These are phyloP conservation scores for Nysson spinosus DNA, from an alignment of 2,888 invertebrate genomes.

Conservation along the genomic window DNA sequence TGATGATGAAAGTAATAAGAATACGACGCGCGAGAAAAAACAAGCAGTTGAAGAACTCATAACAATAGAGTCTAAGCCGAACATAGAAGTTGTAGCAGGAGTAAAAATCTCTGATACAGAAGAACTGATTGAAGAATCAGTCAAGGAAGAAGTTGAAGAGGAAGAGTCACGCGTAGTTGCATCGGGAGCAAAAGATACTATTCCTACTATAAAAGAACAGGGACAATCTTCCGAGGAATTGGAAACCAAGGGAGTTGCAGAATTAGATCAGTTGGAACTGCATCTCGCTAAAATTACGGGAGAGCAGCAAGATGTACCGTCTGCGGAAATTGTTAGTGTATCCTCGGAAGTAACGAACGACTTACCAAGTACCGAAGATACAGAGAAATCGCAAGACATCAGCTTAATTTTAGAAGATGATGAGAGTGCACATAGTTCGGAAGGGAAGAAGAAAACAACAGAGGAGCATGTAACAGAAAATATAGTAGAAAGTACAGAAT, in stretches of 20 bases:
- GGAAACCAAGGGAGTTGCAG: conserved; percentile 45
- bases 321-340: conserved; percentile 57
- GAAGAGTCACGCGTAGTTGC: conserved; percentile 45
- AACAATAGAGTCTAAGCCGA: conserved; percentile 55
- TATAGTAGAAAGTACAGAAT: conserved; percentile 55
- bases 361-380: conserved; percentile 61
- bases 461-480: conserved; percentile 56
- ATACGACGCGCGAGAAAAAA: conserved; percentile 33
- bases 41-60: conserved; percentile 37
- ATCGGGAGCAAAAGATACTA: conserved; percentile 28
- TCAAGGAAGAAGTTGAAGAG: conserved; percentile 61
- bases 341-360: conserved; percentile 65
- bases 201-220: conserved; percentile 32
- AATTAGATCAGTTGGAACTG: conserved; percentile 64
- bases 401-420: conserved; percentile 68
- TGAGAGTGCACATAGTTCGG: conserved; percentile 55
- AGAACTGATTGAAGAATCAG: conserved; percentile 27
- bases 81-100: conserved; percentile 76
- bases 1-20: conserved; percentile 31
- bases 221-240: conserved; percentile 32
- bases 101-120: conserved; percentile 66
- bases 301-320: conserved; percentile 60
- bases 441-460: conserved; percentile 58
- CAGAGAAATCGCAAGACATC: conserved; percentile 68
- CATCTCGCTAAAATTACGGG: conserved; percentile 68